phyloP scores from a whole-genome alignment of 1,140 invertebrate genomes.

The Anagrus nilaparvatae region DNA sequence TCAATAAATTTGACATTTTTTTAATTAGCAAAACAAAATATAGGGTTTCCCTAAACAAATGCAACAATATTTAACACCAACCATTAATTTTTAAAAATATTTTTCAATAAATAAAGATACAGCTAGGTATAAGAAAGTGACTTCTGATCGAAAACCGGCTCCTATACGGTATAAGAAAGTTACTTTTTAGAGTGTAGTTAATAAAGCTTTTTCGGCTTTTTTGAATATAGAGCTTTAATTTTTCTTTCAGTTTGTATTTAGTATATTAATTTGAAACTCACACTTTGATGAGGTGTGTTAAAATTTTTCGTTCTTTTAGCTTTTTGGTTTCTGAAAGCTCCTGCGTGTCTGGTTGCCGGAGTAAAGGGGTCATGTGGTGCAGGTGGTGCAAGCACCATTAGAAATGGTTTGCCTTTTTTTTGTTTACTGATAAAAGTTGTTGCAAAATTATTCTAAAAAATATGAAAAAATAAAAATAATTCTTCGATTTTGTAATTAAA shows the following conservation, averaged over 20 bases:
- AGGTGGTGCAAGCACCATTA: constrained; percentile 76
- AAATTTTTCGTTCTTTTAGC: constrained; percentile 64
- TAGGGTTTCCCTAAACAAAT: too few species aligned
- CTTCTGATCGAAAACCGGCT: too few species aligned
- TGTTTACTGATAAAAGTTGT: constrained; percentile 46
- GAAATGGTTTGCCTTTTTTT: constrained; percentile 47
- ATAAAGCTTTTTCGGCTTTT: too few species aligned
- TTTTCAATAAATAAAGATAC: too few species aligned
- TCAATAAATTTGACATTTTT: too few species aligned
- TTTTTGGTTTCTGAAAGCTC: constrained; percentile 48
- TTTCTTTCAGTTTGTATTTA: too few species aligned
- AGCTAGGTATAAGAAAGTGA: too few species aligned
- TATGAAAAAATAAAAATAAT: constrained; percentile 9
- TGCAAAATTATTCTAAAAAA: constrained; percentile 45
- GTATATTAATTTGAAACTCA: constrained; percentile 17
- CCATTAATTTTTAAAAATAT: too few species aligned
- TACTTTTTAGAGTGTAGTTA: too few species aligned
- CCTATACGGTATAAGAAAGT: background rate
- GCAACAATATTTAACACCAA: too few species aligned
- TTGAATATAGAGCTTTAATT: too few species aligned
- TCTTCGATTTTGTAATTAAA: background rate
- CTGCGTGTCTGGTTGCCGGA: constrained; percentile 59
- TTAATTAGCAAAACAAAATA: too few species aligned
- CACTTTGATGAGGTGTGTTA: constrained; percentile 45
- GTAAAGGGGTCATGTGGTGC: constrained; percentile 77